These are phyloP conservation scores for Samia ricini DNA, from an alignment of 1,140 invertebrate species.

Conservation along the genomic window DNA sequence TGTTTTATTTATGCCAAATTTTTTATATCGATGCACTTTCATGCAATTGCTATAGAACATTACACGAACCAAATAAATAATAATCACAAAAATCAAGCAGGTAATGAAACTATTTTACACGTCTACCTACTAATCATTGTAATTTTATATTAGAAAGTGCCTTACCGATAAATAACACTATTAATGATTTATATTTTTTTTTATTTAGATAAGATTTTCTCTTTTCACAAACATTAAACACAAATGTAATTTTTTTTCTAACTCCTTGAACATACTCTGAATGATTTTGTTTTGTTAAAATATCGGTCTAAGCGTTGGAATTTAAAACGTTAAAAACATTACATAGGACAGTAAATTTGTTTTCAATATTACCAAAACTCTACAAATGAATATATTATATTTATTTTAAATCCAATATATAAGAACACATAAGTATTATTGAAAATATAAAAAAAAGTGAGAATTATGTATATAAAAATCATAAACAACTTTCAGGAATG, in stretches of 20 bases:
- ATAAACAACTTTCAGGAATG: background rate
- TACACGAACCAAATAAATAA: background rate
- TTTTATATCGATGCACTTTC: conserved; percentile 3
- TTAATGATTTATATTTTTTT: background rate
- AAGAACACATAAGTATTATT: background rate
- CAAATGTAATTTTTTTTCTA: conserved; percentile 23
- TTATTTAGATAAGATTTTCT: conserved; percentile 55
- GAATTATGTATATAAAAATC: background rate
- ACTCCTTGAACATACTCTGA: background rate
- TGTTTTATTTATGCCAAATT: background rate
- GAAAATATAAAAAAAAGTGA: background rate
- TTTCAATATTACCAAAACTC: too few relatives aligned
- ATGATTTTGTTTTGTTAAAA: too few relatives aligned
- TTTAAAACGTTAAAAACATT: too few relatives aligned
- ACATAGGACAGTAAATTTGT: too few relatives aligned
- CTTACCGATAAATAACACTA: background rate
- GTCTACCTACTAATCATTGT: background rate
- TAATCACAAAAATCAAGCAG: background rate
- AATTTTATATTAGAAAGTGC: background rate
- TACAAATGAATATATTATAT: too few relatives aligned
- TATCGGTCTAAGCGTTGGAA: too few relatives aligned
- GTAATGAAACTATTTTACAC: background rate
- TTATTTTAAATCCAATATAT: too few relatives aligned
- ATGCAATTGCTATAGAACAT: conserved; percentile 1
- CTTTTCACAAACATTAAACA: conserved; percentile 75